Evolutionary conservation across 2,888 invertebrate genomes (phyloP), one percentile per base, ranked within the genome.

Genomic region (Latrodectus elegans): DNA sequence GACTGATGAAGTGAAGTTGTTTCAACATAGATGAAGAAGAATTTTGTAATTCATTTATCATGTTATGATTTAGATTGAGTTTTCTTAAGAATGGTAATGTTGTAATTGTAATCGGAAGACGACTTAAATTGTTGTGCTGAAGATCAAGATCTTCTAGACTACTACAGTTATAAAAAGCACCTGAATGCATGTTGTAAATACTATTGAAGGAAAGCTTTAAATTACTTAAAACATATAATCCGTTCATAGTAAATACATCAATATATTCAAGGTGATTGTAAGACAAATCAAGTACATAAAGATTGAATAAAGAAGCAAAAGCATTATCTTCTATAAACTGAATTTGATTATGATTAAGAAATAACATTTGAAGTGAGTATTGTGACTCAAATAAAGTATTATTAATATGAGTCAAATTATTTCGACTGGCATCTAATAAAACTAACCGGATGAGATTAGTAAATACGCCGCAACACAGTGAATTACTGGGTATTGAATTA

Each of bases 11-110:
- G 92, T 96, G 96, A 85, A 99, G 94, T 92, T 96, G 96, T 90
- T 95, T 95, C 93, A 98, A 94, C 72, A 96, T 96, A 89, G 95
- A 94, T 92, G 97, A 96, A 76, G 96, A 95, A 12, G 95, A 95
- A 90, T 96, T 95, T 90, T 96, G 96, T 88, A 99, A 93, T 84
- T 94, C 94, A 81, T 95, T 94, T 92, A 99, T 96, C 92, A 95
- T 94, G 93, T 99, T 99, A 93, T 97, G 97, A 84, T 97, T 97
- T 90, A 99, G 94, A 93, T 97, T 97, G 89, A 99, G 95, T 75
- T 96, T 96, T 92, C 96, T 94, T 91, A 98, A 93, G 91, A 97
- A 94, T 90, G 96, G 94, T 95, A 97, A 96, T 93, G 96, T 96
- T 92, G 95, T 94, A 88, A 97, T 92, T 49, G 97, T 97, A 91